Base-by-base conservation (phyloP, 2,113 vertebrate genomes). In the Fulmarus glacialis region DNA sequence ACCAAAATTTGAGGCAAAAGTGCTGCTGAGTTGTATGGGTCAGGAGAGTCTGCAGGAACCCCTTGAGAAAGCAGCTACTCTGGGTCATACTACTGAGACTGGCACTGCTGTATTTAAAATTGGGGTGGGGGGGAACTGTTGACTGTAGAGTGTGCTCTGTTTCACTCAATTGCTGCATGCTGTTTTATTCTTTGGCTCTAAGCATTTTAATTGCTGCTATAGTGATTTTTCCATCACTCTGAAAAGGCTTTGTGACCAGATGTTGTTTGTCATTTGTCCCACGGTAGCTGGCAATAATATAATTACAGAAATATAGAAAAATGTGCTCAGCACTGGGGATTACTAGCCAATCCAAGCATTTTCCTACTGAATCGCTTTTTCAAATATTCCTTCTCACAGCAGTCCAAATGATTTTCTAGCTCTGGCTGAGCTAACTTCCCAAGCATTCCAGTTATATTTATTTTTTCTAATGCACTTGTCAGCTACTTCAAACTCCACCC, bases 401-500 rank as follows among this genome's bases (percentile, higher is more conserved):
- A 80, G 63, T 82, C 75, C 96, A 84, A 96, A 93, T 71, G 53
- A 92, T 96, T 95, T 97, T 96, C 90, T 88, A 95, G 70, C 67
- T 82, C 93, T 84, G 83, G 56, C 87, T 96, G 94, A 97, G 73
- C 77, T 95, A 93, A 95, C 82, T 96, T 96, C 85, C 77, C 91
- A 96, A 87, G 47, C 91, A 94, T 97, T 96, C 87, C 93, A 87
- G 68, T 90, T 92, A 24, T 90, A 97, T 97, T 97, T 97, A 97
- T 97, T 97, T 97, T 97, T 91, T 88, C 64, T 96, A 94, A 96
- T 96, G 85, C 93, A 94, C 94, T 96, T 93, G 95, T 96, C 94
- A 92, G 78, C 92, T 89, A 87, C 91, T 93, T 92, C 85, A 92
- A 89, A 85, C 86, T 96, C 96, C 89, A 97, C 91, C 94, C 96